Percentiles rank a stretch among this genome's conserved stretches.
Conservation (phyloP, 1,140 invertebrate genomes). For the Achatina immaculata region DNA sequence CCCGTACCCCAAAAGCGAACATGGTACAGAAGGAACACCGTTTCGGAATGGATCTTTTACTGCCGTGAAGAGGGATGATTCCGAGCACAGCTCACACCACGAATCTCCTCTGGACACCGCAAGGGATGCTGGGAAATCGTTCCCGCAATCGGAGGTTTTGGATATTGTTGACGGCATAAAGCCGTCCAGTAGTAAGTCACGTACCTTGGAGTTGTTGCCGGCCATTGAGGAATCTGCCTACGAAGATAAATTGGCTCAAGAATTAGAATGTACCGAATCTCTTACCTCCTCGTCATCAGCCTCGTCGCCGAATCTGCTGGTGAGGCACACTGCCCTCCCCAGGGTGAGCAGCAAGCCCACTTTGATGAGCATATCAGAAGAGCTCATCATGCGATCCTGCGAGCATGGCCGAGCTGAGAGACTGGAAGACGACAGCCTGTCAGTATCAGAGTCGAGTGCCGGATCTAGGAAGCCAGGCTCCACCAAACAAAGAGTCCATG, state of each 20-base stretch:
- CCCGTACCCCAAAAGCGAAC: neutral
- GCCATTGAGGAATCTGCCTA: constrained; percentile 17
- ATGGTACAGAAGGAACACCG: neutral
- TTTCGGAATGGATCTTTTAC: neutral
- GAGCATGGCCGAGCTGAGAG: neutral
- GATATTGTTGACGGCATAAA: constrained; percentile 31
- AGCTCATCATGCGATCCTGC: neutral
- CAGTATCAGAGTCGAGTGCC: neutral
- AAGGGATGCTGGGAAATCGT: neutral
- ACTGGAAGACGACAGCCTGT: neutral
- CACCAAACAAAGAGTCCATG: no score
- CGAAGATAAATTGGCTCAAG: constrained; percentile 1
- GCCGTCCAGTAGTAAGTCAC: constrained; percentile 1
- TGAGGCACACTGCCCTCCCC: neutral
- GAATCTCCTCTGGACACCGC: neutral
- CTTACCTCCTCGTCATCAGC: neutral
- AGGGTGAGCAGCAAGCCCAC: constrained; percentile 29
- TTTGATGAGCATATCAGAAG: constrained; percentile 33
- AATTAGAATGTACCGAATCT: neutral
- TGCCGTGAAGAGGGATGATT: neutral
- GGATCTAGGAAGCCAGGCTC: no score
- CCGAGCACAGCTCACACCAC: neutral
- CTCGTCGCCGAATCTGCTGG: neutral
- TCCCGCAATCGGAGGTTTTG: neutral
- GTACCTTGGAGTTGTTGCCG: constrained; percentile 8